A percentile compares a stretch with the other conserved stretches of the same genome.
phyloP scores from a whole-genome alignment of 2,888 invertebrate species.

The Leptinotarsa tumamoca region DNA sequence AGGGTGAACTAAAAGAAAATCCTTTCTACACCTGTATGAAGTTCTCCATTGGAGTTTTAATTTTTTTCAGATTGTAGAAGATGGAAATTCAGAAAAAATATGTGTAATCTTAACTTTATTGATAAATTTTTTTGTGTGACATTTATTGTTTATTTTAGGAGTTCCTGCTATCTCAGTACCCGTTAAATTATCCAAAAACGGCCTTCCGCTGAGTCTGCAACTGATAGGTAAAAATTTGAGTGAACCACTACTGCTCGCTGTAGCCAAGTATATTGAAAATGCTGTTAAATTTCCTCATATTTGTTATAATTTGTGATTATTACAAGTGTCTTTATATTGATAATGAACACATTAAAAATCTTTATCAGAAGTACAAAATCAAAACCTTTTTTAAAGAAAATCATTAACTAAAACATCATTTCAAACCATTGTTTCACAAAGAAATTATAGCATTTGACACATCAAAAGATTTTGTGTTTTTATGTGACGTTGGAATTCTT shows the following conservation, averaged over 20 bases:
- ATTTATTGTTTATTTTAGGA: constrained; percentile 63
- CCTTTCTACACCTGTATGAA: too few relatives aligned
- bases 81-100: background rate
- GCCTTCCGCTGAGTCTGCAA: constrained; percentile 88
- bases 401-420: too few relatives aligned
- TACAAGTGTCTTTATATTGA: background rate
- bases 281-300: constrained; percentile 74
- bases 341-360: too few relatives aligned
- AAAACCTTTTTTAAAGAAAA: too few relatives aligned
- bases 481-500: too few relatives aligned
- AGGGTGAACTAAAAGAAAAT: too few relatives aligned
- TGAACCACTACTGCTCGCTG: constrained; percentile 80
- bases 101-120: background rate
- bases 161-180: constrained; percentile 92
- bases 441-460: too few relatives aligned
- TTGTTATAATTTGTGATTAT: constrained; percentile 38
- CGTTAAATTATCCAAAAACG: constrained; percentile 77
- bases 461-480: too few relatives aligned
- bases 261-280: constrained; percentile 85
- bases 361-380: too few relatives aligned
- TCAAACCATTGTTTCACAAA: too few relatives aligned
- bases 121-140: background rate
- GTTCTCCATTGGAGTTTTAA: too few relatives aligned
- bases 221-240: constrained; percentile 85
- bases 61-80: background rate